Percentiles rank a stretch among this genome's conserved stretches.
These are phyloP conservation scores for Adelosebastes latens DNA, from an alignment of 2,797 vertebrate genomes.

Conservation along the genomic window DNA sequence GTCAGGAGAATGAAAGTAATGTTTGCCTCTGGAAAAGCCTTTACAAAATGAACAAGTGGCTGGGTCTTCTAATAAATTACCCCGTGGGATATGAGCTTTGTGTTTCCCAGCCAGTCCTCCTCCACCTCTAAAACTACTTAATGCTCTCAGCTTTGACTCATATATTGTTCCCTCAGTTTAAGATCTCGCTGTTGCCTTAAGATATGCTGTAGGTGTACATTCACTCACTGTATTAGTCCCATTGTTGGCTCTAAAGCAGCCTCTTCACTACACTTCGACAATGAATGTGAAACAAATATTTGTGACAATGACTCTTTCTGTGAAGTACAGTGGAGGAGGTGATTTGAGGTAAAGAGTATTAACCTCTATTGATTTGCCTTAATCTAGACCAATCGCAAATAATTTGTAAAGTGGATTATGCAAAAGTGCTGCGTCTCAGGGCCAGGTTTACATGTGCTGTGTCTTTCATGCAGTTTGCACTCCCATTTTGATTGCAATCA, in stretches of 20 bases:
- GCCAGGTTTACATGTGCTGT: not conserved
- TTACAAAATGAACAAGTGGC: slow-evolving; percentile 74
- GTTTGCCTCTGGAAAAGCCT: slow-evolving; percentile 72
- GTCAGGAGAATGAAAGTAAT: slow-evolving; percentile 75
- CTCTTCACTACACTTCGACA: slow-evolving; percentile 12
- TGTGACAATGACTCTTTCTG: not conserved
- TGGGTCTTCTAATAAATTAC: slow-evolving; percentile 69
- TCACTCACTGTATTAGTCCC: slow-evolving; percentile 29
- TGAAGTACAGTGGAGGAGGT: not conserved
- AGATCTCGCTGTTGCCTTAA: slow-evolving; percentile 40
- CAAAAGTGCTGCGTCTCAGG: not conserved
- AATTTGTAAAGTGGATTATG: not conserved
- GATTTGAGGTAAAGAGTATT: not conserved
- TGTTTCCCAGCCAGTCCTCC: slow-evolving; percentile 55
- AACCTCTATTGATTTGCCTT: not conserved
- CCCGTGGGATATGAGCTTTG: slow-evolving; percentile 68
- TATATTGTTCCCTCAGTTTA: slow-evolving; percentile 54
- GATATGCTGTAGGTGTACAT: slow-evolving; percentile 47
- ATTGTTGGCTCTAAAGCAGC: slow-evolving; percentile 1
- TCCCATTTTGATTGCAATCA: not conserved
- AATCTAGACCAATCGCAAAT: not conserved
- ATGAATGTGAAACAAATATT: not conserved
- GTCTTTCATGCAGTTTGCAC: not conserved
- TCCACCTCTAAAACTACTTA: slow-evolving; percentile 67
- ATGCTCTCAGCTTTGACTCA: slow-evolving; percentile 54